A percentile compares a stretch with the other conserved stretches of the same genome.
phyloP scores from a whole-genome alignment of 2,888 invertebrate genomes.

The Onthophagus sagittarius region DNA sequence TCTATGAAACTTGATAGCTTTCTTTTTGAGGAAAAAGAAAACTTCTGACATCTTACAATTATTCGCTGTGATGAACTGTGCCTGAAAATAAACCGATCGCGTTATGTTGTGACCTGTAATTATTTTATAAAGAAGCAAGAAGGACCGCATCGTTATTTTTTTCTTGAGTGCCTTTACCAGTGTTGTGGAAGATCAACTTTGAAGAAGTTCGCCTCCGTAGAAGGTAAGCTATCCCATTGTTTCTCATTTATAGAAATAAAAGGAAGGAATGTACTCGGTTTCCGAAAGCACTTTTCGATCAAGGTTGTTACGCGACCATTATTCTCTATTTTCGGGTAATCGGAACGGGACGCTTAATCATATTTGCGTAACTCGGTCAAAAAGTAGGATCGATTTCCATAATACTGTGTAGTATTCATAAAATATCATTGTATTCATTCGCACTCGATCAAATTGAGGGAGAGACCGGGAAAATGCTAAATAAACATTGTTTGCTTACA shows the following conservation, averaged over 20 bases:
- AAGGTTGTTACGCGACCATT: not conserved
- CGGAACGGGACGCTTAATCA: not conserved
- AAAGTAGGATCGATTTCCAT: not conserved
- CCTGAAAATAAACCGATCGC: constrained; percentile 2
- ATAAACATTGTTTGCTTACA: constrained; percentile 2
- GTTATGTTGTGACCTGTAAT: not conserved
- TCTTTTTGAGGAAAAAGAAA: not conserved
- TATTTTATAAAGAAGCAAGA: no score
- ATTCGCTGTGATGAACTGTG: constrained; percentile 21
- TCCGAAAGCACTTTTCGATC: not conserved
- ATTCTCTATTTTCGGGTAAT: not conserved
- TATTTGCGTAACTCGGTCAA: not conserved
- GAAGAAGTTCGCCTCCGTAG: not conserved
- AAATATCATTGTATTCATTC: not conserved
- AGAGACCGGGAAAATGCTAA: not conserved
- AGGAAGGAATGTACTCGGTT: not conserved
- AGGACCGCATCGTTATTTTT: not conserved
- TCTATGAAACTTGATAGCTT: not conserved
- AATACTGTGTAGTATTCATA: not conserved
- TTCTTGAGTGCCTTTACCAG: not conserved
- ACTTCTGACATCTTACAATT: constrained; percentile 1
- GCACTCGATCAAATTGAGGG: not conserved
- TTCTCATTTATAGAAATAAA: not conserved
- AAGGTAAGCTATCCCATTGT: not conserved
- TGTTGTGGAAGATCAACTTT: not conserved